phyloP scores from a whole-genome alignment of 2,888 invertebrate genomes.

The Lasioglossum lativentre region DNA sequence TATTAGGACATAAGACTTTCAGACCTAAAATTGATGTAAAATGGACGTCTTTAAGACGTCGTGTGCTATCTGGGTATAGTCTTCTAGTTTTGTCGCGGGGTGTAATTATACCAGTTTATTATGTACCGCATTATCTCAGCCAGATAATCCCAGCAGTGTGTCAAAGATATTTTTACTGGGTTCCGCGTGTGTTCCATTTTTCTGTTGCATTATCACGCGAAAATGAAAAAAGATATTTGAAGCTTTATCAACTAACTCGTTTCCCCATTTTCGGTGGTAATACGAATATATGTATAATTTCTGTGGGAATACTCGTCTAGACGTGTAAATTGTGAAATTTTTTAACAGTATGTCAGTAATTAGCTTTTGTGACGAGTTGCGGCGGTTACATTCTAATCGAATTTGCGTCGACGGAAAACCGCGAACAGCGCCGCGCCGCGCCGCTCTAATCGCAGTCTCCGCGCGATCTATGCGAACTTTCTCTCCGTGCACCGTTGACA shows the following conservation, averaged over 20 bases:
- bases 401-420: not conserved
- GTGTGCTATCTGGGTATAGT: no score
- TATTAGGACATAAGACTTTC: no score
- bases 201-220: not conserved
- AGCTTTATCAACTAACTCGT: not conserved
- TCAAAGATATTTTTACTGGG: not conserved
- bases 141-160: not conserved
- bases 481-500: not conserved
- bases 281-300: no score
- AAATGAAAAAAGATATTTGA: not conserved
- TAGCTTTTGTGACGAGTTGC: not conserved
- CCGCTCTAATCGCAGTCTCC: not conserved
- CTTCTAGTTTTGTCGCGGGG: not conserved
- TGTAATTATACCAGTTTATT: not conserved
- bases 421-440: no score
- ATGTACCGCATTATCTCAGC: not conserved
- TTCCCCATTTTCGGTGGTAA: not conserved
- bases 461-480: not conserved
- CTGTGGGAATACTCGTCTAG: not conserved
- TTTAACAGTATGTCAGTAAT: not conserved
- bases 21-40: no score
- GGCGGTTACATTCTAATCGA: not conserved
- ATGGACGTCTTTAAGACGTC: no score
- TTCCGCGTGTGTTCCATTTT: not conserved
- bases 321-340: not conserved